Conservation (phyloP, 2,797 vertebrate genomes). For the Glyptemys insculpta region DNA sequence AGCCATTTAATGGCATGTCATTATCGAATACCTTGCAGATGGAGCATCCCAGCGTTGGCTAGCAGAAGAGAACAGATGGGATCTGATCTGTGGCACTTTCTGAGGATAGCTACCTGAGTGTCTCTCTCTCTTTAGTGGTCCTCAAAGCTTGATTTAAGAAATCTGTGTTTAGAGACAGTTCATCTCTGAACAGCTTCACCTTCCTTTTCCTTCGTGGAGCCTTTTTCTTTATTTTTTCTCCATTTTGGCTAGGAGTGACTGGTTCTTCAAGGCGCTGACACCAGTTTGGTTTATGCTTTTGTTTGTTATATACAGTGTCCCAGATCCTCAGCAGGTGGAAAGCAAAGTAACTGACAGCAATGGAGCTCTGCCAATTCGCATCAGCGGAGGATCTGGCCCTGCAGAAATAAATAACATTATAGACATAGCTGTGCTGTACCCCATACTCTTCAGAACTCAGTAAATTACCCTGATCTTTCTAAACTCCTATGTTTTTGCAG, state of each 20-base stretch:
- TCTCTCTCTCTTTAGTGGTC: not conserved
- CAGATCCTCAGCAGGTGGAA: not conserved
- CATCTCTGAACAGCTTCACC: not conserved
- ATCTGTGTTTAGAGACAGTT: not conserved
- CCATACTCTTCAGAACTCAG: not conserved
- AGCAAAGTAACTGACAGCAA: no score
- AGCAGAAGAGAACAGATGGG: not conserved
- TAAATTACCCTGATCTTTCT: not conserved
- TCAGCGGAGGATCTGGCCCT: not conserved
- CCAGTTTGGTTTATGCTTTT: not conserved
- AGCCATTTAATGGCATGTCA: not conserved
- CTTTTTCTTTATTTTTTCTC: not conserved
- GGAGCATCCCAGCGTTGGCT: not conserved
- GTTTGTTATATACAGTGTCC: not conserved
- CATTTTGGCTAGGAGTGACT: not conserved
- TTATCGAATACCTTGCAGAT: not conserved
- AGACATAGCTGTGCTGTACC: not conserved
- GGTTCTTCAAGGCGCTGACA: not conserved
- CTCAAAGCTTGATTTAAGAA: not conserved
- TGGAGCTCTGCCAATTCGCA: not conserved
- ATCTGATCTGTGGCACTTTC: not conserved
- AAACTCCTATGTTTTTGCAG: not conserved
- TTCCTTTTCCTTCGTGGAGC: not conserved
- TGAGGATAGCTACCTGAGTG: not conserved
- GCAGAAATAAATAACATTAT: not conserved